Base-by-base conservation (phyloP, 2,888 invertebrate species). In the Tetragonisca angustula region DNA sequence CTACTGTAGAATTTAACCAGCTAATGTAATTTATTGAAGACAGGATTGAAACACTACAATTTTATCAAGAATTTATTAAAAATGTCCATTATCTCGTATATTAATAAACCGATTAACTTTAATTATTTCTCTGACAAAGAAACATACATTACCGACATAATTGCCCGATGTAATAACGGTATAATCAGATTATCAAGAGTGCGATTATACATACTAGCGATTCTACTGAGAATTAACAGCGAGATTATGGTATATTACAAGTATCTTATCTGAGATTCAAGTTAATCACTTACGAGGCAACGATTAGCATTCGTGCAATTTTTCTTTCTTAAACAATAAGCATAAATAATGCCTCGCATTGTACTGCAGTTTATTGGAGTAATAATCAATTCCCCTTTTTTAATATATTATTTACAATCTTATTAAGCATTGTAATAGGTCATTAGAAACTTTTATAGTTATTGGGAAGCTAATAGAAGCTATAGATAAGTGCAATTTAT, bases 171-270 rank as follows among this genome's bases (percentile, higher is more conserved):
- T 61, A 69, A 74, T 75, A 71, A 50, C 62, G 11, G 49, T 49
- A 59, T 70, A 83, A 86, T 86, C 83, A 50, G 73, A 83, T 77
- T 85, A 86, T 81, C 85, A 74, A 78, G 32, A 56, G 77, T 52
- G 59, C 73, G 59, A 85, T 85, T 84, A 84, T 49, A 68, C 62
- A 13, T 65, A 52, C 62, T 49, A 56, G 4, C 71, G 62, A 61
- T 50, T 67, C 74, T 43, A 43, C 36, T 15, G 67, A 65, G 49
- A 74, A 73, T 74, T 79, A 24, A 65, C 27, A 32, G 21, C 17
- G 27, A 21, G n/a, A 4, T 59, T 43, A 43, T 36, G 56, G 17
- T 27, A n/a, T 17, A 36, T 79, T 59, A 64, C 65, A 50, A 79
- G 52, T 56, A 70, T 62, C 50, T 49, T 70, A 49, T 59, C 50